These are phyloP conservation scores for Marasmarcha lunaedactyla DNA, from an alignment of 2,888 invertebrate genomes.

Conservation along the genomic window DNA sequence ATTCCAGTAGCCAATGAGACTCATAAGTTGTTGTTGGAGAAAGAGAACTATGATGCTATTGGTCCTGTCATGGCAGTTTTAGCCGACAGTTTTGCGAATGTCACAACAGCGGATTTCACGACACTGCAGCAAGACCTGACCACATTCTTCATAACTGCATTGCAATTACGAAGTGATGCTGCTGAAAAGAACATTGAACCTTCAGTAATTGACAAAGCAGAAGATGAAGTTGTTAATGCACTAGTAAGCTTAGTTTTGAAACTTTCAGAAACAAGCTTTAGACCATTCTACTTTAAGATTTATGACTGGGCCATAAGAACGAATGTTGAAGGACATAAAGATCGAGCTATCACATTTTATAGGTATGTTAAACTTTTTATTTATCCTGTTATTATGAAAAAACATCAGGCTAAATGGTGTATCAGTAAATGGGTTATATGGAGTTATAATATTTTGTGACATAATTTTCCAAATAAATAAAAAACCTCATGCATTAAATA, in stretches of 20 bases:
- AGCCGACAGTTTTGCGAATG: conserved; percentile 76
- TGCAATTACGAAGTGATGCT: conserved; percentile 75
- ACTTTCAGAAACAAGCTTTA: conserved; percentile 89
- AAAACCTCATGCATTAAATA: too few relatives aligned
- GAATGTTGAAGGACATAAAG: conserved; percentile 69
- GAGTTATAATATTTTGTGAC: too few relatives aligned
- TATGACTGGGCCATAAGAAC: conserved; percentile 87
- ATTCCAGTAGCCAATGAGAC: conserved; percentile 79
- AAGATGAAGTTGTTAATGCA: conserved; percentile 80
- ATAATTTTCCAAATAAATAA: too few relatives aligned
- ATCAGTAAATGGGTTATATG: too few relatives aligned
- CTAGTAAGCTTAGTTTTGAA: conserved; percentile 86
- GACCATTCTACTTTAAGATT: conserved; percentile 87
- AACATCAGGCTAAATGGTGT: too few relatives aligned
- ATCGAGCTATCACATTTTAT: conserved; percentile 85
- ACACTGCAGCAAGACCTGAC: conserved; percentile 77
- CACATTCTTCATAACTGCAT: conserved; percentile 78
- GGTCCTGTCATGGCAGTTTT: conserved; percentile 81
- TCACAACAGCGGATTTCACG: conserved; percentile 74
- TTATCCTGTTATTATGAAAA: not conserved
- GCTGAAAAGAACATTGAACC: conserved; percentile 33
- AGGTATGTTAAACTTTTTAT: conserved; percentile 47
- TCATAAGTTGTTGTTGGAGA: conserved; percentile 72
- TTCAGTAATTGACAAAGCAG: conserved; percentile 69
- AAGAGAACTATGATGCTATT: conserved; percentile 71